Percentiles rank a stretch among this genome's conserved stretches.
Evolutionary conservation across 2,113 vertebrate genomes (phyloP).

Genomic region (Lagopus leucura): DNA sequence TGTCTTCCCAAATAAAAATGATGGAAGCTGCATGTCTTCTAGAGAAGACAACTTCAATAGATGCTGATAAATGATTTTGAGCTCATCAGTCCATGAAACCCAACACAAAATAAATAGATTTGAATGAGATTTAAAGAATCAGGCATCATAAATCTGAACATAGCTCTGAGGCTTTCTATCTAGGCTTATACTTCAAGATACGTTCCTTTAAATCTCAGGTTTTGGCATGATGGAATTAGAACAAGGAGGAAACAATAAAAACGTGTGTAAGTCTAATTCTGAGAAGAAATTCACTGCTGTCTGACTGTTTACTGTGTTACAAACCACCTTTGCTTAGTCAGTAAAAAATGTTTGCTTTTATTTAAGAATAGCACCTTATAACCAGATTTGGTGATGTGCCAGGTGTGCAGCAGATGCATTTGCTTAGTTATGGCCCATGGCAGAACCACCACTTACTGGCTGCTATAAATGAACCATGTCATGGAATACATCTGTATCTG

Average conservation of each 20-base stretch:
- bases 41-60: background rate
- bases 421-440: background rate
- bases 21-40: background rate
- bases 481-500: rapidly evolving
- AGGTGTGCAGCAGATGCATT: background rate
- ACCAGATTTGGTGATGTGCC: background rate
- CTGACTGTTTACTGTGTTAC: background rate
- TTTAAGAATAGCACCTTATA: background rate
- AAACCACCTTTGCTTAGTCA: background rate
- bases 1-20: background rate
- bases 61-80: slow-evolving; percentile 20
- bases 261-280: background rate
- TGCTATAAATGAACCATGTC: background rate
- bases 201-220: background rate
- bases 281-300: background rate
- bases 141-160: background rate
- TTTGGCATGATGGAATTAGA: background rate
- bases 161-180: background rate
- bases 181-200: background rate
- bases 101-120: background rate
- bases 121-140: background rate
- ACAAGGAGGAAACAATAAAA: background rate
- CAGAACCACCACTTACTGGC: background rate
- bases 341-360: background rate
- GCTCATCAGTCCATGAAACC: slow-evolving; percentile 27